Conservation (phyloP, 1,140 invertebrate species). For the Samia ricini region DNA sequence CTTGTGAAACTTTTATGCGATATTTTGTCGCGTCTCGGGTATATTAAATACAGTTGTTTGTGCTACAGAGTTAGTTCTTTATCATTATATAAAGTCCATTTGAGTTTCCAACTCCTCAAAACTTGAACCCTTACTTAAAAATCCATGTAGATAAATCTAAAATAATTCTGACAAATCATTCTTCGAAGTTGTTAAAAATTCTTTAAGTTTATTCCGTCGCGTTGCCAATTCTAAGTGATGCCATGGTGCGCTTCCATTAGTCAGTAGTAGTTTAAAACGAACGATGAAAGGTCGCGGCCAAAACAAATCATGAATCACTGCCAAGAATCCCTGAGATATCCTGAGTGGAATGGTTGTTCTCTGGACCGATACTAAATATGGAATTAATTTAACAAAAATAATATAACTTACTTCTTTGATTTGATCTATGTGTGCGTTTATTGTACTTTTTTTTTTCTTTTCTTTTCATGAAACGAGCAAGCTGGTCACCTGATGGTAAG, state of each 20-base stretch:
- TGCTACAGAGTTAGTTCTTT: neutral
- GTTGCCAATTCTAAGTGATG: conserved; percentile 1
- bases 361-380: neutral
- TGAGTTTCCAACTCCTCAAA: neutral
- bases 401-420: neutral
- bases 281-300: conserved; percentile 45
- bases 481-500: too few relatives aligned
- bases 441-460: neutral
- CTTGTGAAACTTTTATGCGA: neutral
- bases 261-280: conserved; percentile 24
- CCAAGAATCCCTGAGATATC: conserved; percentile 36
- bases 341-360: conserved; percentile 7
- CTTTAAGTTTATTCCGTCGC: neutral
- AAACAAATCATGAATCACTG: conserved; percentile 64
- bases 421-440: neutral
- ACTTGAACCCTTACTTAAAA: neutral
- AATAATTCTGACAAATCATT: conserved; percentile 1
- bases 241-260: conserved; percentile 24
- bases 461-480: too few relatives aligned
- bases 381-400: neutral
- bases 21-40: neutral
- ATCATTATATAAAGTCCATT: neutral
- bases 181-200: neutral
- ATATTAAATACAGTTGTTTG: neutral
- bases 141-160: neutral